Evolutionary conservation across 23 tunicate species (phyloP).

Genomic region (Trididemnum clinides): DNA sequence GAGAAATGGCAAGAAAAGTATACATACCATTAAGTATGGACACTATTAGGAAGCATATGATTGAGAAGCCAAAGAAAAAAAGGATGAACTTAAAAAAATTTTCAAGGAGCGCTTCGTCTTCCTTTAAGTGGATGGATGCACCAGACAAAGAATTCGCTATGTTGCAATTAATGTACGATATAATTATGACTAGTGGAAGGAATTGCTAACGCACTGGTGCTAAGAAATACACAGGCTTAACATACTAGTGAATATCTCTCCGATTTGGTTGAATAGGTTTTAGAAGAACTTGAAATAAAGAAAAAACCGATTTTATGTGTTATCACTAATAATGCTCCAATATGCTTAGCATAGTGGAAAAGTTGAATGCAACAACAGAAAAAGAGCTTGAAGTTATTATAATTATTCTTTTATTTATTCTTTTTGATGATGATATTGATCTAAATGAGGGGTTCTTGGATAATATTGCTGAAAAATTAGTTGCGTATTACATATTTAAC

Average conservation of each 20-base stretch:
- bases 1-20: not conserved
- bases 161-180: constrained; percentile 7
- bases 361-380: not conserved
- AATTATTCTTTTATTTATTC: not conserved
- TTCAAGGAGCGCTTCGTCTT: not conserved
- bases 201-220: not conserved
- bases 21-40: not conserved
- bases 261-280: not conserved
- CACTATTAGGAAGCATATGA: not conserved
- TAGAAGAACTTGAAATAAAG: too few species aligned
- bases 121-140: constrained; percentile 19
- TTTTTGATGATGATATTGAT: not conserved
- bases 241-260: constrained; percentile 9
- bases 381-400: not conserved
- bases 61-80: not conserved
- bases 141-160: constrained; percentile 19
- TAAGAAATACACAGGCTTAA: not conserved
- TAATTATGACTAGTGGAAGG: too few species aligned
- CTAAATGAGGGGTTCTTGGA: not conserved
- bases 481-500: too few species aligned
- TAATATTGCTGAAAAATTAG: not conserved
- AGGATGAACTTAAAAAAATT: not conserved
- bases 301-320: not conserved
- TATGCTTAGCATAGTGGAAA: too few species aligned
- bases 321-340: too few species aligned